Evolutionary conservation across 2,888 invertebrate genomes (phyloP), one percentile per base, ranked within the genome.

Genomic region (Parasteatoda lunata): DNA sequence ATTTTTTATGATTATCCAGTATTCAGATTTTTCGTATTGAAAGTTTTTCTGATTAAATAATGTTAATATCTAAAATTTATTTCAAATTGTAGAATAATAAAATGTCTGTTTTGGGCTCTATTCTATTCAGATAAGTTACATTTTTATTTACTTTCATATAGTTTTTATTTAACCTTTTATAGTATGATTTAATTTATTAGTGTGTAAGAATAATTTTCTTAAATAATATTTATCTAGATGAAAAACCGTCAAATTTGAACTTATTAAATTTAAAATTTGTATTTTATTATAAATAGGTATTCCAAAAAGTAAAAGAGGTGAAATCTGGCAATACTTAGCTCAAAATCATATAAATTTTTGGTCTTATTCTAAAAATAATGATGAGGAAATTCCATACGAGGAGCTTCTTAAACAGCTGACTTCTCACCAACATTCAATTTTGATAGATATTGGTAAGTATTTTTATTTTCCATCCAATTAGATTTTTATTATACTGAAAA

Each of bases 361-460:
- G 78, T 59, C 45, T 64, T 48, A 15, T 5, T 90, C 90, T 68
- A 89, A 91, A 11, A 65, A 48, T 13, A 83, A 80, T 68, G 51
- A 69, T 64, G 88, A 87, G 51, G 45, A 68, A 52, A 49, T 69
- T n/a, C 51, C 83, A 30, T 90, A 90, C 78, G 86, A 89, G 7
- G 84, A 87, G 13, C 73, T 90, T 13, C 77, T 90, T 7, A 88
- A 88, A 76, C 87, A 90, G 89, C 94, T 98, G 13, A 98, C 98
- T 0, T 96, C 97, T 48, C 97, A 98, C 91, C 98, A 98, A 91
- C 98, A 98, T 92, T 97, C 98, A 0, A 99, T 98, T 90, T 94
- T 98, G 70, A 98, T 98, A 80, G 98, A 98, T 92, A 93, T 98
- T 89, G 90, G 89, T 89, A 78, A 88, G 88, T 51, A 30, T 78